These are phyloP conservation scores for Cyphomyrmex costatus DNA, from an alignment of 1,140 invertebrate species.

Conservation along the genomic window DNA sequence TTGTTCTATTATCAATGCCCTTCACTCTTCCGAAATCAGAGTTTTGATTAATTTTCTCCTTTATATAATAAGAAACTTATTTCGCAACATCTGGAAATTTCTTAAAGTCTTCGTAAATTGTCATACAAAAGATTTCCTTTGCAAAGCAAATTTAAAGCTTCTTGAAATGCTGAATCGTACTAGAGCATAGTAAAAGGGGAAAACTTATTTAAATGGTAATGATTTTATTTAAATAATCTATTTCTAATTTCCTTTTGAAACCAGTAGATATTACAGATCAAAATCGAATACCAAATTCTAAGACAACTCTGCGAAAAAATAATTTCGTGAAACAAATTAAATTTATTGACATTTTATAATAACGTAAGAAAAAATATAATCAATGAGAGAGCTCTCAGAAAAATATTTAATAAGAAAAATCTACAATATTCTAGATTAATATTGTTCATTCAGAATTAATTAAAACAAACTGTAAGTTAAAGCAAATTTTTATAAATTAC, in stretches of 20 bases:
- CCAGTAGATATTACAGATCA: background rate
- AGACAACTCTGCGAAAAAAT: background rate
- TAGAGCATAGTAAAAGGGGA: constrained; percentile 21
- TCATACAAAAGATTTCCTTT: constrained; percentile 24
- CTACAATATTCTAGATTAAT: background rate
- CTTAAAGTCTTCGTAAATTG: constrained; percentile 20
- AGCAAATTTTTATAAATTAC: background rate
- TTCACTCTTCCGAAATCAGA: background rate
- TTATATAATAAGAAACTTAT: constrained; percentile 1
- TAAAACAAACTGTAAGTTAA: background rate
- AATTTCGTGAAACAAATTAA: constrained; percentile 14
- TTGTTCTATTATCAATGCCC: background rate
- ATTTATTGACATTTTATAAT: constrained; percentile 24
- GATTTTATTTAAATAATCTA: too few relatives aligned
- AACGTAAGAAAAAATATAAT: background rate
- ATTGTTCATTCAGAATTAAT: background rate
- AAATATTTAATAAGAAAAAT: background rate
- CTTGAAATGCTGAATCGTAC: constrained; percentile 21
- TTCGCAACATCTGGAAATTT: constrained; percentile 3
- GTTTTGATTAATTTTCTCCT: constrained; percentile 1
- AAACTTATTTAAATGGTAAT: constrained; percentile 45
- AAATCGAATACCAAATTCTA: constrained; percentile 28
- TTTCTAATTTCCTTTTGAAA: constrained; percentile 9
- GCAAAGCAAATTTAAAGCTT: constrained; percentile 17
- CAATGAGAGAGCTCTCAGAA: background rate